phyloP scores from a whole-genome alignment of 2,797 vertebrate species.

The Labroides dimidiatus region DNA sequence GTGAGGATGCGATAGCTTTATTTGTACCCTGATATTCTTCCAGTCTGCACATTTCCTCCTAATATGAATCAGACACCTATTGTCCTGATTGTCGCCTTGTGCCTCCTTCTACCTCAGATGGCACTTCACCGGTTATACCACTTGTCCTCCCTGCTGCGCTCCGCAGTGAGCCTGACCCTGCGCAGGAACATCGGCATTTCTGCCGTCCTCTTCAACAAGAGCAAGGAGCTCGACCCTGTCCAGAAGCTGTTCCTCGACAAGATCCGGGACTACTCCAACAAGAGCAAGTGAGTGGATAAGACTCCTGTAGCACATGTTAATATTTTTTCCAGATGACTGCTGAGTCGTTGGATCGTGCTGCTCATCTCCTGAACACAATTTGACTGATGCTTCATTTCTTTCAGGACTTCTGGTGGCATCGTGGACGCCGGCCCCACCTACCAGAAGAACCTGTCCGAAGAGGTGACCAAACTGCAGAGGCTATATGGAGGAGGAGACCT shows the following conservation, averaged over 20 bases:
- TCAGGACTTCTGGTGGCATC: slow-evolving; percentile 87
- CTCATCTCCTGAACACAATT: neutral
- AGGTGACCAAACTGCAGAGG: slow-evolving; percentile 89
- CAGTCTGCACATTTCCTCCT: neutral
- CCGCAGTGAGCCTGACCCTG: slow-evolving; percentile 80
- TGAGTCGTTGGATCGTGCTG: too few species aligned
- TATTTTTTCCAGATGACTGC: too few species aligned
- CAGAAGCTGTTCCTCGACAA: slow-evolving; percentile 99
- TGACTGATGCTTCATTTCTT: slow-evolving; percentile 21
- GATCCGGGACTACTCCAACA: slow-evolving; percentile 91
- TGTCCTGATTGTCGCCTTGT: neutral
- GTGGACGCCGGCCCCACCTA: slow-evolving; percentile 88
- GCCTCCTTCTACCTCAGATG: slow-evolving; percentile 78
- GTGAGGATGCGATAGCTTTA: too few species aligned
- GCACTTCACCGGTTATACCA: slow-evolving; percentile 85
- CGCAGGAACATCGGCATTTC: slow-evolving; percentile 93
- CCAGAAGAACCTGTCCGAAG: slow-evolving; percentile 89
- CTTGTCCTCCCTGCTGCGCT: slow-evolving; percentile 85
- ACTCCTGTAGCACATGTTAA: too few species aligned
- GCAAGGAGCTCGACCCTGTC: slow-evolving; percentile 91
- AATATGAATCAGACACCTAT: neutral
- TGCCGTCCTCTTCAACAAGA: slow-evolving; percentile 87
- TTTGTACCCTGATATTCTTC: too few species aligned
- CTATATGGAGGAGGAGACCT: slow-evolving; percentile 92
- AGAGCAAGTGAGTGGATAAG: slow-evolving; percentile 89